Evolutionary conservation across 2,797 vertebrate species (phyloP), one percentile per base, ranked within the genome.

Genomic region (Paedocypris micromegethes): DNA sequence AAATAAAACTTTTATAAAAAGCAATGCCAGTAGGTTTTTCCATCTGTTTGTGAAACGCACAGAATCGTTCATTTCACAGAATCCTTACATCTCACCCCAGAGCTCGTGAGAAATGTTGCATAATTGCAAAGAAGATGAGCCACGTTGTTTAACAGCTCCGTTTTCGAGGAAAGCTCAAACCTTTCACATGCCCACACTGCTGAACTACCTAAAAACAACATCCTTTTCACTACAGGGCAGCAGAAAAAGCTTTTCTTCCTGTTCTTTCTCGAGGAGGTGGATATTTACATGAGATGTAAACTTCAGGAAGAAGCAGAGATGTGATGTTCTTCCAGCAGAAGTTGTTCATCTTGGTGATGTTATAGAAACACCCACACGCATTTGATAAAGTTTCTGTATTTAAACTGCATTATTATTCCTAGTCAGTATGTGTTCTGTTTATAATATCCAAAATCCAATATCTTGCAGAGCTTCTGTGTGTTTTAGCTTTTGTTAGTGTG

Each of bases 271-370:
- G 72, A 83, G 73, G 79, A 82, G 75, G 87, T 87, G 87, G 88
- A 87, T 81, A 87, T 87, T 76, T 80, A 81, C 86, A 23, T 87
- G 88, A 88, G 87, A 88, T 89, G 86, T 86, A 85, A 85, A 86
- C 84, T 87, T 84, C 81, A 78, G 75, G 80, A 85, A 74, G 75
- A 80, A 83, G 83, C 79, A 77, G 83, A 81, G 84, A 82, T 81
- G 80, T 78, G 77, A 77, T 74, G 64, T 65, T 73, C 69, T 74
- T 64, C 72, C 73, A 68, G 69, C 63, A 74, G 78, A 74, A 78
- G 74, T 69, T 71, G 72, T 70, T 76, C 55, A 61, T 58, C 68
- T 70, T 72, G 63, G 60, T 64, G 70, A 54, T 72, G 60, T 68
- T 66, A 73, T 80, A 80, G 83, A 82, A 81, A 88, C 86, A 79